Evolutionary conservation across 2,797 vertebrate species (phyloP), one percentile per base, ranked within the genome.

Genomic region (Catharus ustulatus): DNA sequence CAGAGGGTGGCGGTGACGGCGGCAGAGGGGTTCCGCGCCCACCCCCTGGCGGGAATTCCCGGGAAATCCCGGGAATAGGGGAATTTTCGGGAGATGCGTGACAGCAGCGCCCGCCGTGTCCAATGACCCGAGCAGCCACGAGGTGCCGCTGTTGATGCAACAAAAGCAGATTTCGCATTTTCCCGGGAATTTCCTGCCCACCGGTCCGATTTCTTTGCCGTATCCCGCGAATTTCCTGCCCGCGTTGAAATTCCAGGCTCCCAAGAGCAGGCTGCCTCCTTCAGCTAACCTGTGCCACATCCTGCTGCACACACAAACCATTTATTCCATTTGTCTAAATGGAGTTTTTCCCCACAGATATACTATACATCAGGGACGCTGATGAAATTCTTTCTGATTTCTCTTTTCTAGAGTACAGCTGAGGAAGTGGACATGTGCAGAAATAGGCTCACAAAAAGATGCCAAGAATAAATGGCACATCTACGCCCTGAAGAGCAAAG

Each of bases 21-120:
- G 5, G 40, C 54, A 45, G 40, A 38, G n/a, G 23, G 26, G 20
- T 8, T 7, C 42, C 1, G 0, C 12, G 32, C 24, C 11, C 49
- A 15, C 2, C 15, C 3, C 30, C 6, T 6, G 4, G 1, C 9
- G 3, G 23, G 17, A 43, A 32, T 48, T 36, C 2, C 0, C 0
- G 62, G 45, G 73, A 36, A 43, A 26, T 38, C 10, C 17, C 49
- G 15, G 21, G 15, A 5, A 30, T 15, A 5, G 0, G 8, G 1
- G 7, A 6, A 11, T 16, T 19, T 3, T 5, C 40, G 10, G 61
- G 22, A 11, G 7, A 3, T 1, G 2, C 4, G 9, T 24, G 24
- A 6, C 11, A 20, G 20, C 7, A 14, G 57, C 9, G 7, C 6
- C 45, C 20, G 38, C 8, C 11, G 9, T 1, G 1, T 51, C 87